Base-by-base conservation (phyloP, 2,113 vertebrate species). In the Phalacrocorax carbo region DNA sequence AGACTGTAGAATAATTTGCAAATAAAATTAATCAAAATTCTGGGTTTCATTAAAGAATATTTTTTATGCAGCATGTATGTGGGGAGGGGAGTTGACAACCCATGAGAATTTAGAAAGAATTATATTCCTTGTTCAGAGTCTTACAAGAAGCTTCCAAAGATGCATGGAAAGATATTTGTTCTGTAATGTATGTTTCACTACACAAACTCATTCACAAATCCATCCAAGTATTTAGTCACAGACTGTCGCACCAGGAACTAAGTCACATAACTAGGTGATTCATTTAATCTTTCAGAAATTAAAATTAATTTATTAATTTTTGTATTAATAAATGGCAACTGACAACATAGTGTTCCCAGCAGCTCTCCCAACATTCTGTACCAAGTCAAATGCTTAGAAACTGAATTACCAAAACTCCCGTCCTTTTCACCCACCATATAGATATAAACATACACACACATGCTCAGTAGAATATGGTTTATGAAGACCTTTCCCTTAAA, bases 11-110 rank as follows among this genome's bases (percentile, higher is more conserved):
- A 36, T 44, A 68, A 22, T n/a, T 62, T 86, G 71, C 12, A 89
- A 76, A 49, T 19, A 58, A 66, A 86, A 68, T 46, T 36, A 61
- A 71, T 57, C 5, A 58, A 40, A 75, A 61, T 66, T 7, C 3
- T 62, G 18, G 0, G 3, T 80, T 83, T 85, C 23, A 58, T 57
- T 71, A 71, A 65, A 48, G 16, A 27, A 23, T 46, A 21, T 13
- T 10, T n/a, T 44, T 84, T 29, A 76, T 44, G 25, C 15, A 73
- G 17, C 0, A 1, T 0, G 0, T 44, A 2, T 40, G 11, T 21
- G 11, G 9, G 26, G 18, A 42, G 16, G 5, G 7, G 23, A 60
- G 13, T 15, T 73, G 38, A 34, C 11, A 87, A 48, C 1, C 11
- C 20, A 42, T 25, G 6, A 54, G 49, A 91, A 71, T 62, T 86